Percentiles rank a stretch among this genome's conserved stretches.
Conservation (phyloP, 2,113 vertebrate genomes). For the Notothenia coriiceps region DNA sequence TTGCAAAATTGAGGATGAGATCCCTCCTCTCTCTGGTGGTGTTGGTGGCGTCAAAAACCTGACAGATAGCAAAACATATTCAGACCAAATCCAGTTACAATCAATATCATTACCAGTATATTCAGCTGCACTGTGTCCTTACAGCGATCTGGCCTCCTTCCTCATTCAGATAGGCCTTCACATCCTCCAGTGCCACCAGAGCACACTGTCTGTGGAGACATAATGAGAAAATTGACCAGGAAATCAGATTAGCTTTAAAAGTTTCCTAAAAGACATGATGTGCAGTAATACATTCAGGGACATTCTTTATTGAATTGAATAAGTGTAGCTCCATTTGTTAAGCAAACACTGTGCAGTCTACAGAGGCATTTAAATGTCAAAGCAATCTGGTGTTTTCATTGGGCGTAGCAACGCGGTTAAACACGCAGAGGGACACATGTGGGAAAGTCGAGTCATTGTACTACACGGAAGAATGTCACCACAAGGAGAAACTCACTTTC, state of each 20-base stretch:
- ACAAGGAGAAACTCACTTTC: slow-evolving; percentile 87
- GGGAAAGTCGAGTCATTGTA: neutral
- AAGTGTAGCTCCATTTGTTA: neutral
- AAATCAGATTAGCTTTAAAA: neutral
- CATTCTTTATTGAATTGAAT: neutral
- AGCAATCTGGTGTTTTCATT: neutral
- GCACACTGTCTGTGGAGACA: slow-evolving; percentile 88
- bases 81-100: neutral
- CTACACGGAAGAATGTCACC: neutral
- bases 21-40: slow-evolving; percentile 84
- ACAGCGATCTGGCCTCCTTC: slow-evolving; percentile 96
- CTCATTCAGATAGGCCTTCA: slow-evolving; percentile 90
- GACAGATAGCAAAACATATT: neutral
- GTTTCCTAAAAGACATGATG: neutral
- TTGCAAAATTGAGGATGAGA: slow-evolving; percentile 80
- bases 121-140: slow-evolving; percentile 66
- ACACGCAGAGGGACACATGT: neutral
- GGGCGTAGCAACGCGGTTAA: no score
- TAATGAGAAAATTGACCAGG: neutral
- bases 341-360: neutral
- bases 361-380: slow-evolving; percentile 11
- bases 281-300: neutral
- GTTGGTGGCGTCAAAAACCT: slow-evolving; percentile 87
- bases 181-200: slow-evolving; percentile 92
- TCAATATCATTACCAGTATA: neutral